Conservation (phyloP, 1,140 invertebrate species). For the Drosophila teissieri region DNA sequence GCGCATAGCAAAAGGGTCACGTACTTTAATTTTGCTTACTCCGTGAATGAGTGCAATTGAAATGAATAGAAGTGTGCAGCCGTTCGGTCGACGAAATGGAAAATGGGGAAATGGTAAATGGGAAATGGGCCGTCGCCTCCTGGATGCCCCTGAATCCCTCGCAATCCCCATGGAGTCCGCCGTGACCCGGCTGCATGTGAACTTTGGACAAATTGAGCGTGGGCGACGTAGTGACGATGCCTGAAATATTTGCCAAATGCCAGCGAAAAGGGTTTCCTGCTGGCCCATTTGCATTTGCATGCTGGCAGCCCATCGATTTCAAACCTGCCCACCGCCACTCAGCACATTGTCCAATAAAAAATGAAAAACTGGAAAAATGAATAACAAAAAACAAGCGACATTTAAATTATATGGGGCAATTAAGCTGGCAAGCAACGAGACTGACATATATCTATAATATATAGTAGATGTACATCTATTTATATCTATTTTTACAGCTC, state of each 20-base stretch:
- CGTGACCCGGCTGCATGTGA: slow-evolving; percentile 45
- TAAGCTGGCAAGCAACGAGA: neutral
- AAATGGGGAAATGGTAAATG: neutral
- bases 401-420: slow-evolving; percentile 7
- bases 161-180: neutral
- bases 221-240: slow-evolving; percentile 36
- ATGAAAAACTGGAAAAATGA: no score
- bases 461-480: no score
- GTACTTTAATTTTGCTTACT: slow-evolving; percentile 79
- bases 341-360: no score
- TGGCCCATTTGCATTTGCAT: slow-evolving; percentile 33
- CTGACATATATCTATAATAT: neutral
- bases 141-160: neutral
- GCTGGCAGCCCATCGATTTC: neutral
- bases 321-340: no score
- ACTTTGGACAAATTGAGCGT: slow-evolving; percentile 19
- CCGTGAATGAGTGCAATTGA: slow-evolving; percentile 77
- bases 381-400: no score
- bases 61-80: slow-evolving; percentile 71
- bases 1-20: slow-evolving; percentile 67
- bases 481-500: no score
- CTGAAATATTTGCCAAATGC: slow-evolving; percentile 40
- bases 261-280: slow-evolving; percentile 8
- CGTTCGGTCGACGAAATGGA: slow-evolving; percentile 20
- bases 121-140: neutral